Base-by-base conservation (phyloP, 1,140 invertebrate species). In the Saccostrea echinata region DNA sequence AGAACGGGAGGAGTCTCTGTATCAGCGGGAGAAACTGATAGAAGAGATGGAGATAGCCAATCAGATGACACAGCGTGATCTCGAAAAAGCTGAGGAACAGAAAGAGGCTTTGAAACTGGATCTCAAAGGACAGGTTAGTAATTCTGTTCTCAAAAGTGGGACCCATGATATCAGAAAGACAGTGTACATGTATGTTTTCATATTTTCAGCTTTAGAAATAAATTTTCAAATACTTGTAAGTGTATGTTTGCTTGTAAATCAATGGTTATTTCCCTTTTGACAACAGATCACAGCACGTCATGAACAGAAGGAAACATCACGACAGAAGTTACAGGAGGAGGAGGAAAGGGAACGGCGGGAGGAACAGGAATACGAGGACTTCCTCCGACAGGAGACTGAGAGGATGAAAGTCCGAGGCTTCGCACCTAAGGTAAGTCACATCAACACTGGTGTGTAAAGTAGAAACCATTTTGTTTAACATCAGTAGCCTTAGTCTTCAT, bases 11-110 rank as follows among this genome's bases (percentile, higher is more conserved):
- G 94, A 95, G 84, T 94, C 94, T 0, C 84, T 95, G 21, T 87
- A 93, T 84, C 93, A 92, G 55, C 88, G 94, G 11, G 94, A 95
- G 86, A 92, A 94, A 81, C 89, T 95, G 81, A 88, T 95, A 43
- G 71, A 89, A 30, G 95, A 95, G 68, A 92, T 95, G 91, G 94
- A 95, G 86, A 90, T 94, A 82, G 94, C 93, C 80, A 92, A 94
- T 88, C 93, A 94, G 85, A 85, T 94, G 89, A 94, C 93, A n/a
- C 90, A 89, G 11, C 89, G 93, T 3, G 95, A 95, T 64, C 89
- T 92, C 71, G 90, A 94, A 84, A 88, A 93, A 64, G 82, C 90
- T 1, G 91, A 93, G 76, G 90, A 84, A 30, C 88, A 92, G 12
- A 93, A 92, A 84, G 88, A 92, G 83, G 91, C 91, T 9, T 88